Evolutionary conservation across 1,140 invertebrate species (phyloP).

Genomic region (Tetragnatha versicolor): DNA sequence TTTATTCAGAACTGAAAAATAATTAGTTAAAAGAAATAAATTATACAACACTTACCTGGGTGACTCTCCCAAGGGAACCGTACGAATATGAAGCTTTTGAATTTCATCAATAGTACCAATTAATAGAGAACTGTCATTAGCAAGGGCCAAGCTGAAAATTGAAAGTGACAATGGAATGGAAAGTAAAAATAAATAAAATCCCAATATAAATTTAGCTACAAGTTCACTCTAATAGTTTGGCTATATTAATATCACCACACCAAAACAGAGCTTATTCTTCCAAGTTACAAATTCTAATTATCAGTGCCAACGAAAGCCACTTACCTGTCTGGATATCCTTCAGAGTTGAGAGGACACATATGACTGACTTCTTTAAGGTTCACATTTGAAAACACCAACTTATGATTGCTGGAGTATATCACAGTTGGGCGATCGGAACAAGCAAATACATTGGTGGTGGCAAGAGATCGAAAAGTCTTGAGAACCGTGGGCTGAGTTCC

Average conservation of each 20-base stretch:
- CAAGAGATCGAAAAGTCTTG: constrained; percentile 87
- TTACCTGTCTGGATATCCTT: constrained; percentile 89
- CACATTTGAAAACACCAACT: constrained; percentile 98
- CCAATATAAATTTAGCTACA: not conserved
- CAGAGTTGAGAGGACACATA: constrained; percentile 96
- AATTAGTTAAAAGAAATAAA: too few relatives aligned
- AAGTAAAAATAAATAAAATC: not conserved
- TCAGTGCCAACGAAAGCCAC: too few relatives aligned
- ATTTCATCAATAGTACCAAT: constrained; percentile 99
- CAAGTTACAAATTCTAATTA: too few relatives aligned
- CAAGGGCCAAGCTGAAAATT: constrained; percentile 84
- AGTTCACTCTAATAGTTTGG: not conserved
- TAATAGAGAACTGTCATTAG: constrained; percentile 91
- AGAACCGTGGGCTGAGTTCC: constrained; percentile 97
- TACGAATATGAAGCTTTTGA: constrained; percentile 95
- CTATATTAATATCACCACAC: too few relatives aligned
- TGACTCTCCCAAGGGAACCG: constrained; percentile 92
- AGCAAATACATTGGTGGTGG: constrained; percentile 97
- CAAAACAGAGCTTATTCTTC: too few relatives aligned
- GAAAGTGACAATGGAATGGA: not conserved
- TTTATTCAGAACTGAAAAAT: too few relatives aligned
- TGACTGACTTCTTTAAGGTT: constrained; percentile 98
- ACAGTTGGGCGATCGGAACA: constrained; percentile 98
- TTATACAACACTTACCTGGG: constrained; percentile 73
- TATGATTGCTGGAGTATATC: constrained; percentile 98